Evolutionary conservation across 2,888 invertebrate species (phyloP).

Genomic region (Strigamia crassipes): DNA sequence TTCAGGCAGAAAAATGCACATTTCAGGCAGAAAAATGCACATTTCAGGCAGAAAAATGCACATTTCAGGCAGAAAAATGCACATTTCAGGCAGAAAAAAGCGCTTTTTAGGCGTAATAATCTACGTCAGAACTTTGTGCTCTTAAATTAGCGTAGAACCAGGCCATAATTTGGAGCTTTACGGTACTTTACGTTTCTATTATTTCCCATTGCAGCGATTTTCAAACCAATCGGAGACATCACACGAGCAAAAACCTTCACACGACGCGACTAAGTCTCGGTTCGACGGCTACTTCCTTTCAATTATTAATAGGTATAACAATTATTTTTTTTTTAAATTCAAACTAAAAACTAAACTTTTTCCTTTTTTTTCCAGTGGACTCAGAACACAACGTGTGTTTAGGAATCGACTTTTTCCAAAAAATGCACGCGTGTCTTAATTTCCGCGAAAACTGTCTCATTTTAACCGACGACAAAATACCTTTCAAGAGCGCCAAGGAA

Average conservation of each 20-base stretch:
- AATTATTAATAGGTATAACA: neutral
- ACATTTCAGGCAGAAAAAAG: too few species aligned
- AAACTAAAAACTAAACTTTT: neutral
- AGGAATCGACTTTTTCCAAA: neutral
- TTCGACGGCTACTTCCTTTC: neutral
- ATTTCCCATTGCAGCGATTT: neutral
- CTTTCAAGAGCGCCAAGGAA: conserved; percentile 15
- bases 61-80: too few species aligned
- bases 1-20: too few species aligned
- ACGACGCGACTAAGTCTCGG: neutral
- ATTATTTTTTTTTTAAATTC: neutral
- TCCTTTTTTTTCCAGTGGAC: neutral
- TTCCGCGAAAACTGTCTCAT: neutral
- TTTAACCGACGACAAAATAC: neutral
- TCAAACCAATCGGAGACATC: neutral
- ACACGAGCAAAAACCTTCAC: neutral
- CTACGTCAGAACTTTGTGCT: too few species aligned
- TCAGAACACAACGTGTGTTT: neutral
- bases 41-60: too few species aligned
- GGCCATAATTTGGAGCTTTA: too few species aligned
- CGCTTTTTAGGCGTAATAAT: too few species aligned
- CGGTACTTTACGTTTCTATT: too few species aligned
- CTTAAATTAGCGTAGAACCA: too few species aligned
- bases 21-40: too few species aligned
- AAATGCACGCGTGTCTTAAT: neutral